Percentiles rank a stretch among this genome's conserved stretches.
Conservation (phyloP, 2,888 invertebrate species). For the Melinaea menophilus region DNA sequence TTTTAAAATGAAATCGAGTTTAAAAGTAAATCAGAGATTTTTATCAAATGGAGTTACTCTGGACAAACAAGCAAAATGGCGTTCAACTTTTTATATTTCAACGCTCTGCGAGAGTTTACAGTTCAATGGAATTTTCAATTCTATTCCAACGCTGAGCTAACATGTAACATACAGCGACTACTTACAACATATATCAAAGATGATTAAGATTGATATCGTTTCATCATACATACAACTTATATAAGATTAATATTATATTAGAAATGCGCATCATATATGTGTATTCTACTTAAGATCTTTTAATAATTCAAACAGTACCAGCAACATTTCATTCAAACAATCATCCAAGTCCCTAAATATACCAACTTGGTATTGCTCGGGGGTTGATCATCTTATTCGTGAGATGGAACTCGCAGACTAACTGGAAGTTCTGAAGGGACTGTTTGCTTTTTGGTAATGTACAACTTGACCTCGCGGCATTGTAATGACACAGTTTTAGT, state of each 20-base stretch:
- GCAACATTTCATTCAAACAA: slow-evolving; percentile 57
- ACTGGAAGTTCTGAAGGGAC: slow-evolving; percentile 54
- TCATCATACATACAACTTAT: not conserved
- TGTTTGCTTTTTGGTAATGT: slow-evolving; percentile 48
- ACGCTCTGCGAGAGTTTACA: slow-evolving; percentile 51
- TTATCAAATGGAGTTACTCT: slow-evolving; percentile 45
- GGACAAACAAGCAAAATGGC: slow-evolving; percentile 54
- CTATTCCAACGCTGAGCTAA: slow-evolving; percentile 45
- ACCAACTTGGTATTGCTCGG: slow-evolving; percentile 57
- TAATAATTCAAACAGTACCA: slow-evolving; percentile 24
- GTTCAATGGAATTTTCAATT: slow-evolving; percentile 61
- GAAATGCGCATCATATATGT: not conserved
- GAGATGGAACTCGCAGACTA: slow-evolving; percentile 59
- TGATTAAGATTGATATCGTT: not conserved
- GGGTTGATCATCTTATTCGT: slow-evolving; percentile 62
- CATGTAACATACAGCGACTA: slow-evolving; percentile 44
- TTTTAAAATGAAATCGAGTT: slow-evolving; percentile 38
- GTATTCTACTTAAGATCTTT: slow-evolving; percentile 3
- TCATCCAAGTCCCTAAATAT: slow-evolving; percentile 63
- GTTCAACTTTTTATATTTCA: slow-evolving; percentile 62
- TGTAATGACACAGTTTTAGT: slow-evolving; percentile 14
- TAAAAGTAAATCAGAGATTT: slow-evolving; percentile 50
- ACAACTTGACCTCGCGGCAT: slow-evolving; percentile 31
- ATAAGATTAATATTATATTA: not conserved
- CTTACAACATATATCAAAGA: slow-evolving; percentile 33